Conservation (phyloP, 2,888 invertebrate species). For the Epistrophe grossulariae region DNA sequence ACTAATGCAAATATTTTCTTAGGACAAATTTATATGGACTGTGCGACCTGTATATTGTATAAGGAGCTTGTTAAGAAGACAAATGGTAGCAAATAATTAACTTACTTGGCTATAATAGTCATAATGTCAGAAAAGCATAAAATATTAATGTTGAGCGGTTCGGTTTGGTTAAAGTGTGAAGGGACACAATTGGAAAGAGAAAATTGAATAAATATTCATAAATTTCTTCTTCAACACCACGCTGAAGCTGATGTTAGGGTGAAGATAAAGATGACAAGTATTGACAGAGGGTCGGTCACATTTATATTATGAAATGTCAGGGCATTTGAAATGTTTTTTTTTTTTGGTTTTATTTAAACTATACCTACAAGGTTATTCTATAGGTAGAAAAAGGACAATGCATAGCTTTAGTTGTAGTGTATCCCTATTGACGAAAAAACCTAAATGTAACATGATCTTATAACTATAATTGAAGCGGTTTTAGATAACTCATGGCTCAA, state of each 20-base stretch:
- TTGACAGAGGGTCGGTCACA: background rate
- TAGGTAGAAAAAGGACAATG: too few relatives aligned
- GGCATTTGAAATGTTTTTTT: background rate
- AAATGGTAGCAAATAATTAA: slow-evolving; percentile 44
- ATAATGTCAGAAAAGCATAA: slow-evolving; percentile 32
- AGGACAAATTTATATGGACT: slow-evolving; percentile 46
- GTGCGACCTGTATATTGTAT: slow-evolving; percentile 14
- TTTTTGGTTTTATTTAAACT: too few relatives aligned
- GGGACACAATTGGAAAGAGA: background rate
- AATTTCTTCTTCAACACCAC: slow-evolving; percentile 2
- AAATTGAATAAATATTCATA: slow-evolving; percentile 31
- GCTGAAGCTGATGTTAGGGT: background rate
- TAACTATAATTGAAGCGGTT: too few relatives aligned
- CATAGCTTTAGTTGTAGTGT: too few relatives aligned
- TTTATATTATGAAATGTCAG: slow-evolving; percentile 1
- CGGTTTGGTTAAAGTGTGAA: too few relatives aligned
- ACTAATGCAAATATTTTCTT: slow-evolving; percentile 41
- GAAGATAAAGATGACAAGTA: slow-evolving; percentile 19
- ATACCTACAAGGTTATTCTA: too few relatives aligned
- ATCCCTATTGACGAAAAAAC: too few relatives aligned
- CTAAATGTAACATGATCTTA: too few relatives aligned
- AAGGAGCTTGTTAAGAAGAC: slow-evolving; percentile 35
- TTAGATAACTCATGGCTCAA: too few relatives aligned
- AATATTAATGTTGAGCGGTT: slow-evolving; percentile 8
- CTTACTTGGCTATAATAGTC: slow-evolving; percentile 23